phyloP scores from a whole-genome alignment of 2,888 invertebrate genomes.

The Stenotaenia linearis region DNA sequence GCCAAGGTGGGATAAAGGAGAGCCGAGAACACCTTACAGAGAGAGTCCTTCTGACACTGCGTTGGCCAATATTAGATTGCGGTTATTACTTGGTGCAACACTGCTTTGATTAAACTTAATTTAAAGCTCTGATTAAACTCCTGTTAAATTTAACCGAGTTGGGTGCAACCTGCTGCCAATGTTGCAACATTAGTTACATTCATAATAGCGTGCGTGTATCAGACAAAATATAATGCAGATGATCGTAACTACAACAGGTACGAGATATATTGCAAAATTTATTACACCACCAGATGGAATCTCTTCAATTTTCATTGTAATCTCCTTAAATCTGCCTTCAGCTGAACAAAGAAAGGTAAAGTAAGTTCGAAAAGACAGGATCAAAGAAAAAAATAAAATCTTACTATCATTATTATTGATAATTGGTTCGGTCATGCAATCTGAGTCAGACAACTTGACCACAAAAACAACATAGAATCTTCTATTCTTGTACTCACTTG shows the following conservation, averaged over 20 bases:
- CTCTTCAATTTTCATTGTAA: background rate
- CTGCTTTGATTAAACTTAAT: too few relatives aligned
- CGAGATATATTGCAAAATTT: background rate
- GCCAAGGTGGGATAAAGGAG: too few relatives aligned
- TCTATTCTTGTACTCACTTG: conserved; percentile 53
- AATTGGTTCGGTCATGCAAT: conserved; percentile 46
- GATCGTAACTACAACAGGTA: background rate
- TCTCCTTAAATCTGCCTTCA: background rate
- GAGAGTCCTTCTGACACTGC: too few relatives aligned
- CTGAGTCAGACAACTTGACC: conserved; percentile 62
- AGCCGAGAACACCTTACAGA: too few relatives aligned
- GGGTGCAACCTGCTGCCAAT: too few relatives aligned
- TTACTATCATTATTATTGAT: background rate
- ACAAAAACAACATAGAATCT: conserved; percentile 72
- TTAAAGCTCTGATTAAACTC: too few relatives aligned
- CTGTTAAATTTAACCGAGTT: too few relatives aligned
- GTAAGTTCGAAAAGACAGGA: background rate
- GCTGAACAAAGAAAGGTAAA: too few relatives aligned
- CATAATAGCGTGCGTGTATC: background rate
- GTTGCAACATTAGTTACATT: too few relatives aligned
- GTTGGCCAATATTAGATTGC: too few relatives aligned
- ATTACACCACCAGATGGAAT: background rate
- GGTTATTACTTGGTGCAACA: too few relatives aligned
- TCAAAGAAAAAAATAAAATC: background rate
- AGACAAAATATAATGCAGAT: background rate